Evolutionary conservation across 2,797 vertebrate species (phyloP).

Genomic region (Amblyopsis hoosieri): DNA sequence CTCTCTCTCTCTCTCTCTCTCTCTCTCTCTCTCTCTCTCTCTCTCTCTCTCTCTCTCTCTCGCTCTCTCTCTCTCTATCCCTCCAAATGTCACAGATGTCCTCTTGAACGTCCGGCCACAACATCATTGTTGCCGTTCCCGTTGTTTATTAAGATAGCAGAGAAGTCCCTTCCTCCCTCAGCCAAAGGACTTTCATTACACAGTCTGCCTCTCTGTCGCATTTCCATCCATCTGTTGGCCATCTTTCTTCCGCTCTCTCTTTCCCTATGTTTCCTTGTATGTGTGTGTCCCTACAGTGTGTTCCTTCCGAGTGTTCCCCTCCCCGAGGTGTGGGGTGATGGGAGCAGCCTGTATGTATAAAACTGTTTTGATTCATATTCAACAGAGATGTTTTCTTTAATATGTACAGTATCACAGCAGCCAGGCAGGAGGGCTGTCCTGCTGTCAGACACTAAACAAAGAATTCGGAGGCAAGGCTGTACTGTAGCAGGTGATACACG

Average conservation of each 20-base stretch:
- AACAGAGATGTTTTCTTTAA: no score
- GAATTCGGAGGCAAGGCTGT: not conserved
- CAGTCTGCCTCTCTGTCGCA: conserved; percentile 37
- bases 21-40: conserved; percentile 6
- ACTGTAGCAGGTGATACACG: not conserved
- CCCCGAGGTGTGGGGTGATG: no score
- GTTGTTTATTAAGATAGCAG: conserved; percentile 54
- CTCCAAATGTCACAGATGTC: conserved; percentile 39
- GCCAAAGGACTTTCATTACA: conserved; percentile 58
- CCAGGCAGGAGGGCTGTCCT: conserved; percentile 5
- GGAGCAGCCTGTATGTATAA: no score
- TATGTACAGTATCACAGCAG: not conserved
- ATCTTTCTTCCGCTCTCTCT: not conserved
- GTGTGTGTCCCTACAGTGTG: not conserved
- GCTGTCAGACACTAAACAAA: conserved; percentile 16
- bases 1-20: no score
- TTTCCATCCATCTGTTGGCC: not conserved
- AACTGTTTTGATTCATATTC: not conserved
- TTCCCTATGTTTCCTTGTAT: not conserved
- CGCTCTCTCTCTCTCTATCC: conserved; percentile 15
- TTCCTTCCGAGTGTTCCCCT: not conserved
- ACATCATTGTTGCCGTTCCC: conserved; percentile 38
- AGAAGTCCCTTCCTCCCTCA: conserved; percentile 38
- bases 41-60: not conserved
- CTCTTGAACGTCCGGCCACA: conserved; percentile 44